phyloP scores from a whole-genome alignment of 2,113 vertebrate genomes.

The Lonchura striata region DNA sequence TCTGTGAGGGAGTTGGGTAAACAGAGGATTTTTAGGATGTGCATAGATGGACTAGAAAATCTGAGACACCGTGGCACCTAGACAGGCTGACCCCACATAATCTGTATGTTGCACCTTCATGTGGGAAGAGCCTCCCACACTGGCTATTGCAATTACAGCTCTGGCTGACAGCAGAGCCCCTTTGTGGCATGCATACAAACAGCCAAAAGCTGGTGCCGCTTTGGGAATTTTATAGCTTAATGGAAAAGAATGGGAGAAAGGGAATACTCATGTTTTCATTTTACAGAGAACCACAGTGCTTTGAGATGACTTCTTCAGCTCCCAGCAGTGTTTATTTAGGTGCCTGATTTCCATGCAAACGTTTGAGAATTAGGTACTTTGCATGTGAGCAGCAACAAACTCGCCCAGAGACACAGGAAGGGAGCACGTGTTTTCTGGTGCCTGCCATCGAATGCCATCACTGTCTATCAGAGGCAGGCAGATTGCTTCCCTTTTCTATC shows the following conservation, averaged over 20 bases:
- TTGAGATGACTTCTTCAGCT: not conserved
- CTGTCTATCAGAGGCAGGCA: not conserved
- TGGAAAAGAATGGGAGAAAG: not conserved
- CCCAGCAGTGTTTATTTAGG: not conserved
- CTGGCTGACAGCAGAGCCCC: not conserved
- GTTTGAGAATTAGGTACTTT: not conserved
- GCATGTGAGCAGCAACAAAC: not conserved
- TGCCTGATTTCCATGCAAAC: not conserved
- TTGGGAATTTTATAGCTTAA: not conserved
- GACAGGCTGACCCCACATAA: not conserved
- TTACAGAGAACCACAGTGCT: not conserved
- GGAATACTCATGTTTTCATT: not conserved
- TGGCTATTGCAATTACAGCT: not conserved
- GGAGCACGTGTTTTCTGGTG: not conserved
- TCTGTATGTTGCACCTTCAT: not conserved
- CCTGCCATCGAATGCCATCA: not conserved
- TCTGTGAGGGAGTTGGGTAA: not conserved
- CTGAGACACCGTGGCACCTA: not conserved
- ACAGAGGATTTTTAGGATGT: not conserved
- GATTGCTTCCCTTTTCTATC: conserved; percentile 1
- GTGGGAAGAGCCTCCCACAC: not conserved
- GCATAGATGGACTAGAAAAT: not conserved
- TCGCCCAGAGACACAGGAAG: not conserved
- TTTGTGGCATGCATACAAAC: not conserved
- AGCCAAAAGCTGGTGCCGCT: not conserved